Evolutionary conservation across 1,140 invertebrate genomes (phyloP), one percentile per base, ranked within the genome.

Genomic region (Chrysoperla carnea): DNA sequence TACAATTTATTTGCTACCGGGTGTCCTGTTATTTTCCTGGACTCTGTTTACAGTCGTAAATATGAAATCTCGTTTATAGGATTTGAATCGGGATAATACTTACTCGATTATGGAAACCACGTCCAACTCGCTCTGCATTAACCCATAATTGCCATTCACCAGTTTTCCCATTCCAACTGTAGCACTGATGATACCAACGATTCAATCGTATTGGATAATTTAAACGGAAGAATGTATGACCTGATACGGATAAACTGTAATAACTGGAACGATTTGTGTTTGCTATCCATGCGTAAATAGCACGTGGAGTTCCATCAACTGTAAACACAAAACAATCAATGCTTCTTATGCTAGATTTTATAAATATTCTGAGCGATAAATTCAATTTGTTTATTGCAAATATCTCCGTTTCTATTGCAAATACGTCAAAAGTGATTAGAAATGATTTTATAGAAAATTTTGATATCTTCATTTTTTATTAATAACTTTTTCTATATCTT

Each of bases 81-180:
- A n/a, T n/a, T n/a, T n/a, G n/a, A n/a, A n/a, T n/a, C n/a, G n/a
- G n/a, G n/a, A n/a, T n/a, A n/a, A n/a, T 23, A 63, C 74, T 77
- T 64, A 85, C 82, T 64, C 81, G 71, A 59, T 85, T 85, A 60
- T 85, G 76, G 60, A 82, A 85, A 41, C 83, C 83, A 53, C 82
- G 68, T 45, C 82, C 82, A 17, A 85, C 80, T 47, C 82, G 67
- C 56, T 85, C 82, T 23, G 76, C 75, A 57, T 85, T 83, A 37
- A 87, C 74, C 81, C 82, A 86, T 41, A 85, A 74, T 62, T 85
- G 82, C 83, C 83, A 87, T 61, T 87, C 82, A 36, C 82, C 83
- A 8, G 81, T 83, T 51, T 75, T 78, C 23, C 81, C 81, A 57
- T 85, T 87, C 83, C 83, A 87, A 41, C 81, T 84, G 50, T 82